phyloP scores from a whole-genome alignment of 2,888 invertebrate species.

The Zaprionus obscuricornis region DNA sequence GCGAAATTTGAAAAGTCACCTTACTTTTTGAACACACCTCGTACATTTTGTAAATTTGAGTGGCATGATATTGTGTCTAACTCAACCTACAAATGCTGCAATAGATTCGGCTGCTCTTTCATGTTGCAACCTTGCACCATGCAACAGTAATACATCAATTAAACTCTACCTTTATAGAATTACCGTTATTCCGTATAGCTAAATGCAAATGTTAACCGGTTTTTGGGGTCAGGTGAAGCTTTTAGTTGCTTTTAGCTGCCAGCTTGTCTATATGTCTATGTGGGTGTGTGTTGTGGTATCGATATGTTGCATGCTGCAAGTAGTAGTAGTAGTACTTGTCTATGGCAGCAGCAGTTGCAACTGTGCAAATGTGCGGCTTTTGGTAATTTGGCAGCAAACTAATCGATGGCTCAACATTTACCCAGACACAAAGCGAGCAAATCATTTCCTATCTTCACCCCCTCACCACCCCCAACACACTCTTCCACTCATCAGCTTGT shows the following conservation, averaged over 20 bases:
- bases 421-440: conserved; percentile 70
- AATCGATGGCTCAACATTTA: conserved; percentile 76
- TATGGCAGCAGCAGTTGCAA: conserved; percentile 8
- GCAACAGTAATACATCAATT: conserved; percentile 72
- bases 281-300: conserved; percentile 11
- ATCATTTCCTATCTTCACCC: too few species aligned
- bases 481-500: conserved; percentile 2
- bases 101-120: too few species aligned
- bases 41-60: conserved; percentile 21
- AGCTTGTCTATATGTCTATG: background rate
- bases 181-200: conserved; percentile 39
- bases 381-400: conserved; percentile 69
- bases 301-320: too few species aligned
- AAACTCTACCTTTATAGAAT: conserved; percentile 62
- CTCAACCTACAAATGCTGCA: too few species aligned
- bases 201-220: conserved; percentile 57
- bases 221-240: conserved; percentile 53
- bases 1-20: too few species aligned
- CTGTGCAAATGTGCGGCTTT: conserved; percentile 66
- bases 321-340: too few species aligned
- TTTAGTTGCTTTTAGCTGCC: conserved; percentile 35
- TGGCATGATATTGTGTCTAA: too few species aligned
- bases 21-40: too few species aligned
- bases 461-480: conserved; percentile 31
- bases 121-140: background rate